Conservation (phyloP, 1,140 invertebrate genomes). For the Metopolophium dirhodum region DNA sequence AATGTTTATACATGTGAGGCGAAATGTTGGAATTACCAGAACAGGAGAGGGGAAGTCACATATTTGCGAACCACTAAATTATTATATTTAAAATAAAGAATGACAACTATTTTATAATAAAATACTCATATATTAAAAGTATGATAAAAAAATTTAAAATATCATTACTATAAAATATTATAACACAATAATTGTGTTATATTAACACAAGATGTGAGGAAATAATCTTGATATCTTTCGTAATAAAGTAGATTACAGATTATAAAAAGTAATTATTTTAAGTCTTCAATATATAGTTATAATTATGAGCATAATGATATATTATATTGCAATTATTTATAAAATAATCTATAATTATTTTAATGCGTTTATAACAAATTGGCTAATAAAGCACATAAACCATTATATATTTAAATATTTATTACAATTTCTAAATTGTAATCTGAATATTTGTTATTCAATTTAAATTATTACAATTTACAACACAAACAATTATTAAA, state of each 20-base stretch:
- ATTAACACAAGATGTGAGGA: background rate
- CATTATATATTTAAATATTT: background rate
- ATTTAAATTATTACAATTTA: background rate
- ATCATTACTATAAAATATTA: background rate
- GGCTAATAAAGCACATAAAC: background rate
- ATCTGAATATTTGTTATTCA: background rate
- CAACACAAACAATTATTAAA: background rate
- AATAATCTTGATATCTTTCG: background rate
- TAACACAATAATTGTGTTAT: background rate
- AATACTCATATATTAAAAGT: background rate
- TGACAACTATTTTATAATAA: background rate
- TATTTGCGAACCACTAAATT: background rate
- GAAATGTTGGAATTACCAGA: background rate
- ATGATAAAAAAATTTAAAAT: background rate
- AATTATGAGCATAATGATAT: background rate
- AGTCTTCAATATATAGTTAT: background rate
- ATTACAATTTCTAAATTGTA: too few species aligned
- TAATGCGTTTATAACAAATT: background rate
- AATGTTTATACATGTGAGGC: background rate
- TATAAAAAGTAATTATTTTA: background rate
- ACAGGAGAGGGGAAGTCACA: background rate
- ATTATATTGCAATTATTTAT: background rate
- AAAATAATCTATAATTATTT: background rate
- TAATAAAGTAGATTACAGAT: background rate
- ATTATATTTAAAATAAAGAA: background rate